Percentiles rank a stretch among this genome's conserved stretches.
These are phyloP conservation scores for Eurytoma californica DNA, from an alignment of 2,888 invertebrate species.

Conservation along the genomic window DNA sequence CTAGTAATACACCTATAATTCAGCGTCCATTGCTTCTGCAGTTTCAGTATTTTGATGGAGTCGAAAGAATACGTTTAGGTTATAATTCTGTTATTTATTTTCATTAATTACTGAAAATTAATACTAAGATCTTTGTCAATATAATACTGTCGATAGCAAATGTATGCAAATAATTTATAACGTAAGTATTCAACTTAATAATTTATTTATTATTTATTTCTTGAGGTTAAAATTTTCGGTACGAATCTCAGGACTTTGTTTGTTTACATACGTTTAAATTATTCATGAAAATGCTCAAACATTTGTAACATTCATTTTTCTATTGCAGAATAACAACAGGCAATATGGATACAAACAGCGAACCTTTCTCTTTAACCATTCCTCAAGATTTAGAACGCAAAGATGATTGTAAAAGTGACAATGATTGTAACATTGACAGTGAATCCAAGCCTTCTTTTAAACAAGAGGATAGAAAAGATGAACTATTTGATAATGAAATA, in stretches of 20 bases:
- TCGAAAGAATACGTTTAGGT: background rate
- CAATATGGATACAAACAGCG: conserved; percentile 27
- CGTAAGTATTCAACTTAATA: background rate
- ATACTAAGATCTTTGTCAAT: too few relatives aligned
- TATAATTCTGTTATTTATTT: background rate
- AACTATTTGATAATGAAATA: conserved; percentile 69
- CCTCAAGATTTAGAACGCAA: background rate
- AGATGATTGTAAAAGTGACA: conserved; percentile 20
- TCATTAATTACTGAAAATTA: too few relatives aligned
- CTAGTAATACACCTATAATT: too few relatives aligned
- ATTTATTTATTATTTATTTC: background rate
- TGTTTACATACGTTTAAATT: background rate
- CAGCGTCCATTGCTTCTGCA: too few relatives aligned
- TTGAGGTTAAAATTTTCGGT: background rate
- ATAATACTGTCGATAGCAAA: too few relatives aligned
- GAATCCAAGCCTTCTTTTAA: conserved; percentile 19
- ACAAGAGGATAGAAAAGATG: conserved; percentile 58
- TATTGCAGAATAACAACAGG: background rate
- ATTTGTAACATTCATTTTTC: background rate
- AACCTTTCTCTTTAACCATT: conserved; percentile 11
- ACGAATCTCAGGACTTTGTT: background rate
- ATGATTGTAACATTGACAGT: background rate
- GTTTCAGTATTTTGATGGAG: too few relatives aligned
- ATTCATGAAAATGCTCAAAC: background rate
- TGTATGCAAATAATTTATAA: background rate